phyloP scores from a whole-genome alignment of 2,888 invertebrate genomes.

The Pinctada fucata region DNA sequence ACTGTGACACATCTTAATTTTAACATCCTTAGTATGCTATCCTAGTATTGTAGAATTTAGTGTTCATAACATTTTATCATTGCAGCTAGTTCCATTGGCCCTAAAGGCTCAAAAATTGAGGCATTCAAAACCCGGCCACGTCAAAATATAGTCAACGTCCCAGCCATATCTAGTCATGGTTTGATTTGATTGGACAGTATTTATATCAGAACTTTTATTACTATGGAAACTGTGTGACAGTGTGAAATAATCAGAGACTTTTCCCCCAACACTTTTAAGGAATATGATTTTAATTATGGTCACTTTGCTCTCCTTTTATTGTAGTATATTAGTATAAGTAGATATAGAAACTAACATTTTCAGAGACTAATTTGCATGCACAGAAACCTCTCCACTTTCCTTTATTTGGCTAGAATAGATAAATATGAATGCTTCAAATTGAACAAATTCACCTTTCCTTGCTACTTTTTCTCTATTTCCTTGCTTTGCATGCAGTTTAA shows the following conservation, averaged over 20 bases:
- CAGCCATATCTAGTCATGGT: conserved; percentile 17
- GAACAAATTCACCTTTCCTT: too few species aligned
- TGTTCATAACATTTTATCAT: neutral
- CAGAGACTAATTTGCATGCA: too few species aligned
- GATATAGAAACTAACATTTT: too few species aligned
- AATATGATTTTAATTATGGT: neutral
- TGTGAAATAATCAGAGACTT: conserved; percentile 1
- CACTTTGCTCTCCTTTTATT: neutral
- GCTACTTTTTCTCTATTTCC: too few species aligned
- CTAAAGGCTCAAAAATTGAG: conserved; percentile 8
- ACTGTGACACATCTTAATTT: too few species aligned
- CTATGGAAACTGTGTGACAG: neutral
- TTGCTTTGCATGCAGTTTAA: too few species aligned
- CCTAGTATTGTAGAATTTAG: too few species aligned
- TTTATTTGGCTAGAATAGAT: too few species aligned
- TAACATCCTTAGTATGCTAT: too few species aligned
- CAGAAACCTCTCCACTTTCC: too few species aligned
- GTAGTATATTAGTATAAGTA: too few species aligned
- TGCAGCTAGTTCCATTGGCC: conserved; percentile 11
- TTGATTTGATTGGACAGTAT: conserved; percentile 15
- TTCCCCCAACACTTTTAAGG: neutral
- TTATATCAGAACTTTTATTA: neutral
- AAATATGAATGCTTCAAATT: too few species aligned
- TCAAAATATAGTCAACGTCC: conserved; percentile 17
- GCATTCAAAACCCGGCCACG: conserved; percentile 18